Percentiles rank a stretch among this genome's conserved stretches.
Conservation (phyloP, 2,888 invertebrate species). For the Taenaris catops region DNA sequence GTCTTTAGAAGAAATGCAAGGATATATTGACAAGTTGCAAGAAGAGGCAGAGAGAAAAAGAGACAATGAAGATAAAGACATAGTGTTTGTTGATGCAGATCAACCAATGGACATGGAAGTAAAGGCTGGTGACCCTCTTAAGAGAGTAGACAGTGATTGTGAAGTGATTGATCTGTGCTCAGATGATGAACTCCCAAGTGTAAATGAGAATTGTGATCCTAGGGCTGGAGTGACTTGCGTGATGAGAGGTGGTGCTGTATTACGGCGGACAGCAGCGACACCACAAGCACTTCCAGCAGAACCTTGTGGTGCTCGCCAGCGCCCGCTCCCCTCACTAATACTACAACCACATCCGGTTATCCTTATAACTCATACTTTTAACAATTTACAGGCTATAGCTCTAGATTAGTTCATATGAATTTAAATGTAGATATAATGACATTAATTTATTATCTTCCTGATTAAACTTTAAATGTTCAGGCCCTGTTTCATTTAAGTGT, state of each 20-base stretch:
- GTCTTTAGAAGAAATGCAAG: conserved; percentile 57
- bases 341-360: conserved; percentile 67
- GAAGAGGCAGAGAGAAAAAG: conserved; percentile 42
- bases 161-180: conserved; percentile 85
- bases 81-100: conserved; percentile 65
- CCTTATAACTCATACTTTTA: conserved; percentile 61
- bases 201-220: conserved; percentile 68
- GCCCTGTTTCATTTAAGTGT: conserved; percentile 34
- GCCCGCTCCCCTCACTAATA: conserved; percentile 51
- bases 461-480: conserved; percentile 56
- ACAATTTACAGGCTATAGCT: conserved; percentile 71
- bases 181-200: conserved; percentile 78
- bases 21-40: conserved; percentile 52
- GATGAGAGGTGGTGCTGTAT: conserved; percentile 58
- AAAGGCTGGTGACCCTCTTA: conserved; percentile 49
- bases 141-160: conserved; percentile 53
- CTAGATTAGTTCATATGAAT: conserved; percentile 61
- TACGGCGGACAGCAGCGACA: conserved; percentile 59
- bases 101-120: conserved; percentile 40
- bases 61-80: conserved; percentile 49
- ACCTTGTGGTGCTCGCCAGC: conserved; percentile 65
- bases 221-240: conserved; percentile 58
- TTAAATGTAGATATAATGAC: conserved; percentile 51
- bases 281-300: conserved; percentile 58
- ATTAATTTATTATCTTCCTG: conserved; percentile 60